These are phyloP conservation scores for Delphinus delphis DNA, from an alignment of 2,113 vertebrate species.

Conservation along the genomic window DNA sequence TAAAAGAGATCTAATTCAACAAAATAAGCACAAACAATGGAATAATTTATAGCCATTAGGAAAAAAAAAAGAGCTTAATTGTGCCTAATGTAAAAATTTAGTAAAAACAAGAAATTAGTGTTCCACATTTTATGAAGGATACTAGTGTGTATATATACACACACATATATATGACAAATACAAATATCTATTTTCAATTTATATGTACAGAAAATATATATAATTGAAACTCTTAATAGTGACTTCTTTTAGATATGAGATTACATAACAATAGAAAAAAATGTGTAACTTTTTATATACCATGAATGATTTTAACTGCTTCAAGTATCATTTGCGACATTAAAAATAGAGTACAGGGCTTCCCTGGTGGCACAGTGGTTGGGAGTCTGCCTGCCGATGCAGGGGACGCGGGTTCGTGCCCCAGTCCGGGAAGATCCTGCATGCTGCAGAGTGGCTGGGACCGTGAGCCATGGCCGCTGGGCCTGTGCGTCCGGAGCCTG, in stretches of 20 bases:
- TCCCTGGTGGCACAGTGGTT: no score
- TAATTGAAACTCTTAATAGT: background rate
- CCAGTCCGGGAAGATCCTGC: no score
- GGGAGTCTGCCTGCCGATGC: no score
- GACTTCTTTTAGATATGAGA: background rate
- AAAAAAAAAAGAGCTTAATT: background rate
- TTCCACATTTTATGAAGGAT: background rate
- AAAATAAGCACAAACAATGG: background rate
- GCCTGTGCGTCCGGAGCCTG: no score
- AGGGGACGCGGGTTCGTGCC: no score
- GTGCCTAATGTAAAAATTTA: background rate
- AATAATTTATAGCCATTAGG: background rate
- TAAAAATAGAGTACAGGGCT: background rate
- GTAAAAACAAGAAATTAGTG: background rate
- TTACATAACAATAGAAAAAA: background rate
- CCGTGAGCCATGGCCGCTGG: no score
- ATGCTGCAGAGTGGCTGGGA: no score
- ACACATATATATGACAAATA: background rate
- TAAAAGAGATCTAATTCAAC: background rate
- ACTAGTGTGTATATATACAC: background rate
- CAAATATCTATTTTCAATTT: background rate
- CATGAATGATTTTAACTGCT: background rate
- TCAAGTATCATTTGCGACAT: background rate
- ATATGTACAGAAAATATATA: background rate
- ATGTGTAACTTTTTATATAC: background rate